Conservation (phyloP, 2,797 vertebrate genomes). For the Potorous gilbertii region DNA sequence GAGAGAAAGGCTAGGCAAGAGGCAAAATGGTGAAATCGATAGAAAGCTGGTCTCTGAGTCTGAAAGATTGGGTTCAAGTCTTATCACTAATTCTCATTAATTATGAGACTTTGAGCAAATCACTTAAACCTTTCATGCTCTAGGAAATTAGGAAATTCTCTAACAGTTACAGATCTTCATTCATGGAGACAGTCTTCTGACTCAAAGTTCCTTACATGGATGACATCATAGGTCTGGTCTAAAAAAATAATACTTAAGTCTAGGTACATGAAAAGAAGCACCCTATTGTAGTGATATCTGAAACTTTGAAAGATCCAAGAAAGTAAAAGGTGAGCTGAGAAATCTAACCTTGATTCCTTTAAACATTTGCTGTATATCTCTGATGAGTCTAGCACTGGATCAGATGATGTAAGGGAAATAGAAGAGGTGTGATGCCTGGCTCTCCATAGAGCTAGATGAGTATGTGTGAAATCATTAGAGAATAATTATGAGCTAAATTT, state of each 20-base stretch:
- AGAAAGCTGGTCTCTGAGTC: background rate
- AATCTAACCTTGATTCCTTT: background rate
- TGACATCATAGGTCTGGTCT: background rate
- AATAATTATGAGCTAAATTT: background rate
- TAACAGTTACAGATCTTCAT: background rate
- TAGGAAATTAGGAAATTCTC: background rate
- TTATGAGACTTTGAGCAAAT: background rate
- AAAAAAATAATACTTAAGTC: background rate
- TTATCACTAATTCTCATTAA: background rate
- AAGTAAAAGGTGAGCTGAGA: background rate
- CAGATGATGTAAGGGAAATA: background rate
- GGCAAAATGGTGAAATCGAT: background rate
- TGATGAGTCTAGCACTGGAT: background rate
- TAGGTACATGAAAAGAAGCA: background rate
- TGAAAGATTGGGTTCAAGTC: background rate
- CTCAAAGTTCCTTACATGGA: background rate
- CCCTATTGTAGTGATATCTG: background rate
- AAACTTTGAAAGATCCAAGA: background rate
- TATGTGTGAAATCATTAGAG: background rate
- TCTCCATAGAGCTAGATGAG: background rate
- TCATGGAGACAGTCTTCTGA: background rate
- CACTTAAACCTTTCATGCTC: background rate
- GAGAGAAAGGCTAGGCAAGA: background rate
- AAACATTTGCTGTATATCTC: background rate
- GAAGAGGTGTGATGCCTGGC: background rate